phyloP scores from a whole-genome alignment of 2,113 vertebrate species.

The Echinops telfairi region DNA sequence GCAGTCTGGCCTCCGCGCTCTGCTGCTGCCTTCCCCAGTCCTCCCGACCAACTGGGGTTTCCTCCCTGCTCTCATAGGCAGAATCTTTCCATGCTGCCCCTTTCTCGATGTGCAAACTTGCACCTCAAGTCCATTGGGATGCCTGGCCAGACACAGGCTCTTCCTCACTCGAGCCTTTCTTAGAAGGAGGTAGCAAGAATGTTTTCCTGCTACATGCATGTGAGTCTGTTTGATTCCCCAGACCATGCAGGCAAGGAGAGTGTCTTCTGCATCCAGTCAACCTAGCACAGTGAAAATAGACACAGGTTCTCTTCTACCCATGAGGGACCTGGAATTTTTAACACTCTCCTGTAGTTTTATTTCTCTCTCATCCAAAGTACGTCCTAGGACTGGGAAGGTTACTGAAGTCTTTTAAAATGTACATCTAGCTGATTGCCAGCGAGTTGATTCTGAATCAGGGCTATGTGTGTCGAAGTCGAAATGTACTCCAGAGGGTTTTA shows the following conservation, averaged over 20 bases:
- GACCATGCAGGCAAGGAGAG: not conserved
- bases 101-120: not conserved
- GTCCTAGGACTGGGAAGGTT: not conserved
- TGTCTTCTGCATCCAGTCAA: not conserved
- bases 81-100: not conserved
- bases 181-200: not conserved
- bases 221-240: slow-evolving; percentile 21
- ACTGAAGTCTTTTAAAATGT: not conserved
- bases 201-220: not conserved
- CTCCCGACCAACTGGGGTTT: not conserved
- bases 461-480: not conserved
- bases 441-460: not conserved
- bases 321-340: not conserved
- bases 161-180: slow-evolving; percentile 18
- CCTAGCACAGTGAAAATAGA: not conserved
- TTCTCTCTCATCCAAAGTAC: not conserved
- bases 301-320: not conserved
- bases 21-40: not conserved
- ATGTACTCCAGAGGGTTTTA: not conserved
- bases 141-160: not conserved
- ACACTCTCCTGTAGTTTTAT: not conserved
- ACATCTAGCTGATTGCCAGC: not conserved
- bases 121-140: not conserved
- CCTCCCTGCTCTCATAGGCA: not conserved
- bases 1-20: not conserved